A percentile compares a stretch with the other conserved stretches of the same genome.
Evolutionary conservation across 1,140 invertebrate genomes (phyloP).

Genomic region (Choristoneura fumiferana): DNA sequence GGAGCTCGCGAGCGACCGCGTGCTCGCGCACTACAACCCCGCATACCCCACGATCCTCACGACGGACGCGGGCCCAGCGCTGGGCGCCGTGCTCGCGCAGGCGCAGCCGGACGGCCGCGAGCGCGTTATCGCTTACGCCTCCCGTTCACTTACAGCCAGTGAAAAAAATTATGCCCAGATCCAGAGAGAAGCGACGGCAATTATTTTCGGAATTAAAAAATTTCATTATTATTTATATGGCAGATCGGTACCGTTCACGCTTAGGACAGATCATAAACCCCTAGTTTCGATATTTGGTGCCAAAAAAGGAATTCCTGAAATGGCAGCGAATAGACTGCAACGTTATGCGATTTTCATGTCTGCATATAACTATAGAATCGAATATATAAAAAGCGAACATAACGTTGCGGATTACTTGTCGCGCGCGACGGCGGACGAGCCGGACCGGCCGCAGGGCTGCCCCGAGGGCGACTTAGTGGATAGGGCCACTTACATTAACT

Average conservation of each 20-base stretch:
- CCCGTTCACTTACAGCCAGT: slow-evolving; percentile 51
- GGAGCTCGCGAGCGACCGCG: slow-evolving; percentile 4
- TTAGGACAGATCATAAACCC: slow-evolving; percentile 3
- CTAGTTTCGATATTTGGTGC: slow-evolving; percentile 49
- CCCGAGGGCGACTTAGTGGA: background rate
- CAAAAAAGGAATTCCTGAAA: slow-evolving; percentile 38
- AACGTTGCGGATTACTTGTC: slow-evolving; percentile 24
- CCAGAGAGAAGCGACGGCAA: slow-evolving; percentile 27
- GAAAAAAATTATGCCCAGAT: slow-evolving; percentile 46
- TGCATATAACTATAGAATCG: slow-evolving; percentile 47
- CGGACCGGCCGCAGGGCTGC: too few species aligned
- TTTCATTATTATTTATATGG: slow-evolving; percentile 42
- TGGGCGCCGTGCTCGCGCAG: slow-evolving; percentile 12
- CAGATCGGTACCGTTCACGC: slow-evolving; percentile 18
- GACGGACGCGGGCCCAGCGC: slow-evolving; percentile 22
- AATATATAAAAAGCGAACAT: slow-evolving; percentile 36
- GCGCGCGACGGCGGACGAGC: too few species aligned
- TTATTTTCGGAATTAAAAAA: slow-evolving; percentile 38
- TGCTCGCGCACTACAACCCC: slow-evolving; percentile 32
- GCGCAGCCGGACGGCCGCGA: slow-evolving; percentile 4
- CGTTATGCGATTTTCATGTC: slow-evolving; percentile 45
- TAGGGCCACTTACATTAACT: background rate
- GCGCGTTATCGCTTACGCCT: slow-evolving; percentile 52
- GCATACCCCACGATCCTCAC: slow-evolving; percentile 24
- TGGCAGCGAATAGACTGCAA: slow-evolving; percentile 42